A percentile compares a stretch with the other conserved stretches of the same genome.
These are phyloP conservation scores for Menidia menidia DNA, from an alignment of 2,797 vertebrate species.

Conservation along the genomic window DNA sequence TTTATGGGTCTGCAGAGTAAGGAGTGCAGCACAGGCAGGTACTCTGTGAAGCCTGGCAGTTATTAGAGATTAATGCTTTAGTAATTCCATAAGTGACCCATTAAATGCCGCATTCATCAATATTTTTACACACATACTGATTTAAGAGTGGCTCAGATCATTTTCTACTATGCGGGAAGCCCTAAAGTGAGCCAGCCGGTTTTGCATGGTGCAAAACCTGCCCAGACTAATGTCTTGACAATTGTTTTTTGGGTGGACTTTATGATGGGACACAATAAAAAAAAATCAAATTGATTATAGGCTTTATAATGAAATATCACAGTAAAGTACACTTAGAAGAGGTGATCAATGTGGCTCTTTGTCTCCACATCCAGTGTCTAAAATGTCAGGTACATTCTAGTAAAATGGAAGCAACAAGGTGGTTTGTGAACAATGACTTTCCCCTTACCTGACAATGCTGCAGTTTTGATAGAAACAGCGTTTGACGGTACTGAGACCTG, in stretches of 20 bases:
- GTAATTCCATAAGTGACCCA: conserved; percentile 6
- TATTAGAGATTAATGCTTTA: conserved; percentile 1
- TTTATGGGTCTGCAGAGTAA: conserved; percentile 14
- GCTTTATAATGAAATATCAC: too few relatives aligned
- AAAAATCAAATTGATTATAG: too few relatives aligned
- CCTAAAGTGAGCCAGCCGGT: not conserved
- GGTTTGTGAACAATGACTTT: too few relatives aligned
- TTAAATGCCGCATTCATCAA: conserved; percentile 15
- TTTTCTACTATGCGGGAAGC: conserved; percentile 3
- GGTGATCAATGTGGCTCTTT: too few relatives aligned
- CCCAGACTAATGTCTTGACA: not conserved
- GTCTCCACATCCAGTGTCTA: too few relatives aligned
- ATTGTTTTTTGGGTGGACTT: not conserved
- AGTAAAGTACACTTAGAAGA: too few relatives aligned
- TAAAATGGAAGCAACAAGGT: too few relatives aligned
- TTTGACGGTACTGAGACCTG: too few relatives aligned
- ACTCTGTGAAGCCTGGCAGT: conserved; percentile 5
- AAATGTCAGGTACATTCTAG: too few relatives aligned
- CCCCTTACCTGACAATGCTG: too few relatives aligned
- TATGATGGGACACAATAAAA: not conserved
- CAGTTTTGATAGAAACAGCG: too few relatives aligned
- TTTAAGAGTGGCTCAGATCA: conserved; percentile 3
- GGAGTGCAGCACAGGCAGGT: not conserved
- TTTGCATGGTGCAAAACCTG: not conserved
- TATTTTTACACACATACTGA: conserved; percentile 15